phyloP scores from a whole-genome alignment of 2,113 vertebrate species.

The Melanocharis versteri region DNA sequence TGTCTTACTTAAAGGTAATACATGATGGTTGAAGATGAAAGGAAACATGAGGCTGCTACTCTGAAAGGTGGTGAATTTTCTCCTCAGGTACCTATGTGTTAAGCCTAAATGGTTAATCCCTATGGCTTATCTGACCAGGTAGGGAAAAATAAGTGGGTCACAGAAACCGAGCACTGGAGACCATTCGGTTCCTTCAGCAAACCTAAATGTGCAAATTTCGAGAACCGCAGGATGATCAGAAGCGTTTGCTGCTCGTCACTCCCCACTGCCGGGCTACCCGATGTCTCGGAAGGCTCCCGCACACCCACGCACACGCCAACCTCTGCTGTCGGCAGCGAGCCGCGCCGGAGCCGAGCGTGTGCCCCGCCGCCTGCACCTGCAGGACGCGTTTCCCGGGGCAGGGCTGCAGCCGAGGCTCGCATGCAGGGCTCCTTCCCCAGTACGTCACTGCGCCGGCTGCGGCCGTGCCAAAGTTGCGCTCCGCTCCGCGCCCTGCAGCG shows the following conservation, averaged over 20 bases:
- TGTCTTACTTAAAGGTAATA: not conserved
- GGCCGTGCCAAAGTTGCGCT: not conserved
- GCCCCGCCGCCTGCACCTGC: not conserved
- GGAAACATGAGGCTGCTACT: not conserved
- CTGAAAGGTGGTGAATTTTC: not conserved
- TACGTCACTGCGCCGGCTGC: not conserved
- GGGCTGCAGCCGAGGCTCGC: too few relatives aligned
- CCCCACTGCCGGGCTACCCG: not conserved
- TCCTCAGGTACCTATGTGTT: not conserved
- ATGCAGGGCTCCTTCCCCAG: rapidly evolving
- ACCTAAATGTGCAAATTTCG: not conserved
- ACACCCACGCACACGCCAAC: rapidly evolving
- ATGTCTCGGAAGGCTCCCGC: rapidly evolving
- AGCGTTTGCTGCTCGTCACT: not conserved
- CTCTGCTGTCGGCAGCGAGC: not conserved
- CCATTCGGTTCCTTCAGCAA: not conserved
- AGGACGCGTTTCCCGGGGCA: rapidly evolving
- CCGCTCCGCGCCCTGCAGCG: not conserved
- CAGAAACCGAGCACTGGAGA: not conserved
- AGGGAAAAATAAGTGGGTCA: not conserved
- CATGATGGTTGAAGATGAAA: not conserved
- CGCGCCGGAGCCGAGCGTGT: rapidly evolving
- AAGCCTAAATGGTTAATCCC: not conserved
- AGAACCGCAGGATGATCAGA: not conserved
- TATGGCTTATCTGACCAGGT: not conserved